Percentiles rank a stretch among this genome's conserved stretches.
Evolutionary conservation across 2,113 vertebrate genomes (phyloP).

Genomic region (Sturnira hondurensis): DNA sequence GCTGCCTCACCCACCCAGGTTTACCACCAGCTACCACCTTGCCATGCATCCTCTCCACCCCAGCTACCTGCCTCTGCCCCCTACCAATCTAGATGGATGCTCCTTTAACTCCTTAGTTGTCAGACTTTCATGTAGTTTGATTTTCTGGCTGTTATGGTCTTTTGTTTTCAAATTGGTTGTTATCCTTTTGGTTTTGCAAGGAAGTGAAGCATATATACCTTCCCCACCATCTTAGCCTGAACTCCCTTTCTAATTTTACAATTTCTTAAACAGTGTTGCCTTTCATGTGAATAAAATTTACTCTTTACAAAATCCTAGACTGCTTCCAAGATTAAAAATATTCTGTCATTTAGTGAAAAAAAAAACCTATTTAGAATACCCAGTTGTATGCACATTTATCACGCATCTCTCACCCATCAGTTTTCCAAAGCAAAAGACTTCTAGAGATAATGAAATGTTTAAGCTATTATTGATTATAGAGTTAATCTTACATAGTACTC

Average conservation of each 20-base stretch:
- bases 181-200: too few relatives aligned
- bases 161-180: too few relatives aligned
- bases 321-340: background rate
- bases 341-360: background rate
- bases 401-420: background rate
- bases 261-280: background rate
- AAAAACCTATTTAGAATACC: background rate
- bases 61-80: too few relatives aligned
- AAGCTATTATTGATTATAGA: background rate
- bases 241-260: background rate
- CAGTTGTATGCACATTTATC: background rate
- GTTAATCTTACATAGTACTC: background rate
- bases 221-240: too few relatives aligned
- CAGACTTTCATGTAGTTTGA: too few relatives aligned
- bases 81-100: too few relatives aligned
- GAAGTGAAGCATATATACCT: too few relatives aligned
- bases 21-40: too few relatives aligned
- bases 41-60: too few relatives aligned
- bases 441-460: background rate
- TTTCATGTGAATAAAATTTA: background rate
- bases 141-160: too few relatives aligned
- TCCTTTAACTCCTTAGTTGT: too few relatives aligned
- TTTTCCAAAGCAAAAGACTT: slow-evolving; percentile 3
- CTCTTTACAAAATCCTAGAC: background rate
- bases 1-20: too few relatives aligned